Evolutionary conservation across 2,888 invertebrate species (phyloP).

Genomic region (Synanthedon andrenaeformis): DNA sequence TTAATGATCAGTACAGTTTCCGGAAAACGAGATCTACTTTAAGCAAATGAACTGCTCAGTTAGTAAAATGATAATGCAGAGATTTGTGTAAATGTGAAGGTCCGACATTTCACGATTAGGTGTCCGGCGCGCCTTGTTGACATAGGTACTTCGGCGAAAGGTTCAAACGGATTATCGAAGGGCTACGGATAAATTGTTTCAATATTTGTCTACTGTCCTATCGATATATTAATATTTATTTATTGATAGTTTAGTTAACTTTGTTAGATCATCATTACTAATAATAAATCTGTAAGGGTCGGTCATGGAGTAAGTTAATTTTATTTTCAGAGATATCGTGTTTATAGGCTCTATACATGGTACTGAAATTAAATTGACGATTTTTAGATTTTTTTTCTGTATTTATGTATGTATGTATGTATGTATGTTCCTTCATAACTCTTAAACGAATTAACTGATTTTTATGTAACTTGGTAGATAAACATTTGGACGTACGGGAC

Average conservation of each 20-base stretch:
- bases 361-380: too few relatives aligned
- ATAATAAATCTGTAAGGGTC: too few relatives aligned
- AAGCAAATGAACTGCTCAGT: background rate
- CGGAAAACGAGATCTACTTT: background rate
- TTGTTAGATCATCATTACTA: too few relatives aligned
- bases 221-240: background rate
- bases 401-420: too few relatives aligned
- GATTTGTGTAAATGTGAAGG: conserved; percentile 19
- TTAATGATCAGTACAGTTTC: background rate
- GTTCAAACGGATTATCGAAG: background rate
- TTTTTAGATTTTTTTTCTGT: too few relatives aligned
- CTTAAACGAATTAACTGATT: too few relatives aligned
- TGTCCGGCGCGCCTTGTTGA: conserved; percentile 9
- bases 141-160: background rate
- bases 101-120: conserved; percentile 17
- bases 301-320: too few relatives aligned
- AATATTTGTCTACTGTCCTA: background rate
- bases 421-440: too few relatives aligned
- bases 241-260: background rate
- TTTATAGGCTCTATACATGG: too few relatives aligned
- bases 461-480: too few relatives aligned
- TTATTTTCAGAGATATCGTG: too few relatives aligned
- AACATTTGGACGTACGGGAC: too few relatives aligned
- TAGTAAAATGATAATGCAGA: background rate
- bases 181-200: background rate